phyloP scores from a whole-genome alignment of 2,797 vertebrate genomes.

The Luscinia luscinia region DNA sequence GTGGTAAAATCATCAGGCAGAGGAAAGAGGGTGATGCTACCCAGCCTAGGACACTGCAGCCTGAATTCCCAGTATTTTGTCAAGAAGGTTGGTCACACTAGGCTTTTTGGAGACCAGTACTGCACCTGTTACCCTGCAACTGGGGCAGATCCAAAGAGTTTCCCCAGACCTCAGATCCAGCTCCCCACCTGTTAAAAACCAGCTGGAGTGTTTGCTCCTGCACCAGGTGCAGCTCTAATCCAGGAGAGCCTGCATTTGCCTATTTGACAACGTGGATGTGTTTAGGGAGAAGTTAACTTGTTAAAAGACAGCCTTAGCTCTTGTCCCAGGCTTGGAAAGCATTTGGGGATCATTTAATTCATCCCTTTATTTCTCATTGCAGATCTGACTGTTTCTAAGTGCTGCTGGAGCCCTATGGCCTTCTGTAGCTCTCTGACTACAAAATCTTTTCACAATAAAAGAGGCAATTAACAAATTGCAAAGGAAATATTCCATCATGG shows the following conservation, averaged over 20 bases:
- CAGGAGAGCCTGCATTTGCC: not conserved
- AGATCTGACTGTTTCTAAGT: not conserved
- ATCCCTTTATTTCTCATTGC: not conserved
- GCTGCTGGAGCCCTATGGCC: not conserved
- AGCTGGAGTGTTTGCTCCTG: not conserved
- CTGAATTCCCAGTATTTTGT: not conserved
- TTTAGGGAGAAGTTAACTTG: not conserved
- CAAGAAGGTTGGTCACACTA: not conserved
- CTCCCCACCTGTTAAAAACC: not conserved
- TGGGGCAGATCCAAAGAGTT: not conserved
- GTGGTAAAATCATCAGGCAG: not conserved
- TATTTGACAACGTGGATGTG: not conserved
- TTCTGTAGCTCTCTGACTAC: conserved; percentile 16
- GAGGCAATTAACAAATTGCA: conserved; percentile 48
- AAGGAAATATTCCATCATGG: conserved; percentile 9
- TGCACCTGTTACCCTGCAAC: not conserved
- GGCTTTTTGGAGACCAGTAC: not conserved
- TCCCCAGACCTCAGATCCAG: not conserved
- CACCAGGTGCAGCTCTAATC: not conserved
- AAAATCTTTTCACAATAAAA: conserved; percentile 9
- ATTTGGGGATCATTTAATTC: not conserved
- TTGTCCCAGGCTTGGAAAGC: not conserved
- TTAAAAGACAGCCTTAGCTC: not conserved
- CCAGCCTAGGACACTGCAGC: not conserved
- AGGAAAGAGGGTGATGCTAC: not conserved